phyloP scores from a whole-genome alignment of 1,140 invertebrate genomes.

The Daktulosphaira vitifoliae region DNA sequence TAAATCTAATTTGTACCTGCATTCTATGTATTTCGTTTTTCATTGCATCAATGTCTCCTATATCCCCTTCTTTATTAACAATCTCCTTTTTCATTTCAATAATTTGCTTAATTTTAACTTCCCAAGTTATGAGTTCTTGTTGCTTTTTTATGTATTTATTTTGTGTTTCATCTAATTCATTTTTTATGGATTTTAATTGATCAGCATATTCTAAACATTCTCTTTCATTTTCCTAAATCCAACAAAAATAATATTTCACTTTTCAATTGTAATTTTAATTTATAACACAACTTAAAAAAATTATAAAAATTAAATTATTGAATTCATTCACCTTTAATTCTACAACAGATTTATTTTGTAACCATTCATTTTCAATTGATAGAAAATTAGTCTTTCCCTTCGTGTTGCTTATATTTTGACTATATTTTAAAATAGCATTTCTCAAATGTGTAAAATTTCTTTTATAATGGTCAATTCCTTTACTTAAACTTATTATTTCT shows the following conservation, averaged over 20 bases:
- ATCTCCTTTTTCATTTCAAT: slow-evolving; percentile 58
- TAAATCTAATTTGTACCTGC: slow-evolving; percentile 48
- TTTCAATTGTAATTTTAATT: too few relatives aligned
- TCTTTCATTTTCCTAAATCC: neutral
- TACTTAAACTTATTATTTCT: slow-evolving; percentile 9
- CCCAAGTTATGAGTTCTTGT: slow-evolving; percentile 63
- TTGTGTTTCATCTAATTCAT: slow-evolving; percentile 55
- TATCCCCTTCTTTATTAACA: slow-evolving; percentile 54
- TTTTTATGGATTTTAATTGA: slow-evolving; percentile 44
- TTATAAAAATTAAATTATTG: too few relatives aligned
- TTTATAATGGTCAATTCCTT: slow-evolving; percentile 16
- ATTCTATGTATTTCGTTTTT: slow-evolving; percentile 73
- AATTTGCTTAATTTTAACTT: slow-evolving; percentile 64
- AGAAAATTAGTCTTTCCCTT: slow-evolving; percentile 9
- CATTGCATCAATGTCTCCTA: slow-evolving; percentile 62
- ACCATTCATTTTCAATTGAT: slow-evolving; percentile 26
- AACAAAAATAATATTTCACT: too few relatives aligned
- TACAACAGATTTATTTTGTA: slow-evolving; percentile 7
- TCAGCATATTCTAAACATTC: neutral
- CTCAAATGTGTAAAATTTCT: slow-evolving; percentile 2
- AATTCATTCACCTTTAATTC: slow-evolving; percentile 15
- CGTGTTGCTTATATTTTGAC: slow-evolving; percentile 7
- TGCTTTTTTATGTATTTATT: slow-evolving; percentile 55
- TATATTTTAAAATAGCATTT: slow-evolving; percentile 10
- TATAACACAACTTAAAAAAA: too few relatives aligned